These are phyloP conservation scores for Pedionomus torquatus DNA, from an alignment of 2,113 vertebrate genomes.

Conservation along the genomic window DNA sequence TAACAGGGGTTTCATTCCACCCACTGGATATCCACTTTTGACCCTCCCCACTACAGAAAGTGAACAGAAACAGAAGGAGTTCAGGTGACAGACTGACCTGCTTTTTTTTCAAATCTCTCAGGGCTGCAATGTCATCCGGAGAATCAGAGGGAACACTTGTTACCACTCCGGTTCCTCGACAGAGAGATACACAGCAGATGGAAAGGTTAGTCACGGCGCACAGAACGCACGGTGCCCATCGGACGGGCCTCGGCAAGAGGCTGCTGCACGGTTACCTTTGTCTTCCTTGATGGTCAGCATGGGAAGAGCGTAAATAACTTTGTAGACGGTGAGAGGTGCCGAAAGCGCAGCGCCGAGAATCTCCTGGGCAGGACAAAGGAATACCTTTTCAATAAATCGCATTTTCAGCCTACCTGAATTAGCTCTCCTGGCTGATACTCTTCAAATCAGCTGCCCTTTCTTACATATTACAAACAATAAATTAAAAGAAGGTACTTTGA, in stretches of 20 bases:
- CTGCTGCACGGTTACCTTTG: conserved; percentile 84
- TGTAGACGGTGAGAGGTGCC: conserved; percentile 88
- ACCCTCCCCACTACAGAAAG: neutral
- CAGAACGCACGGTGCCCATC: neutral
- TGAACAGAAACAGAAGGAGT: neutral
- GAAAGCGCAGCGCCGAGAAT: conserved; percentile 88
- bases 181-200: neutral
- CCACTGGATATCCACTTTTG: neutral
- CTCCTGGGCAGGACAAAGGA: conserved; percentile 78
- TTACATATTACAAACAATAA: neutral
- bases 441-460: neutral
- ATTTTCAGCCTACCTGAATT: neutral
- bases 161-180: conserved; percentile 92
- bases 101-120: conserved; percentile 96
- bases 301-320: conserved; percentile 89
- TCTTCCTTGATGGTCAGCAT: conserved; percentile 99
- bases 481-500: neutral
- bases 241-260: neutral
- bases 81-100: conserved; percentile 76
- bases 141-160: conserved; percentile 97
- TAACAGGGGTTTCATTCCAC: neutral
- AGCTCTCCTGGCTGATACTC: neutral
- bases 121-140: conserved; percentile 93
- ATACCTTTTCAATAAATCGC: neutral
- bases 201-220: neutral